Evolutionary conservation across 2,888 invertebrate genomes (phyloP).

Genomic region (Colletes collaris): DNA sequence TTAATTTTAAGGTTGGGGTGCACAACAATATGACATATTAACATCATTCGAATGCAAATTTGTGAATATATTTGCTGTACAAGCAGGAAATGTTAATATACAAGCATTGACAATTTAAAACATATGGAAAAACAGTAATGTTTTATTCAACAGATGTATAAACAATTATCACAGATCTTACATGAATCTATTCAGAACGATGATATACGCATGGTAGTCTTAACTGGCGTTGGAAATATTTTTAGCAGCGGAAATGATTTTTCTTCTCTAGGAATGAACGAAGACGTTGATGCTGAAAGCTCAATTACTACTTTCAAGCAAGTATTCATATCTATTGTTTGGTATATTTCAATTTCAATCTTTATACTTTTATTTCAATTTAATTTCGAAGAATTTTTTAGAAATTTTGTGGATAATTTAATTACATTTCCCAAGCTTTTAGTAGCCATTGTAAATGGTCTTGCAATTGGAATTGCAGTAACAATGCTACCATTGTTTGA

Average conservation of each 20-base stretch:
- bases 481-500: conserved; percentile 95
- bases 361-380: not conserved
- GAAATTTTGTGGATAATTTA: conserved; percentile 89
- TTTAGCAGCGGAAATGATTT: conserved; percentile 95
- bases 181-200: conserved; percentile 88
- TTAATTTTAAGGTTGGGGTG: conserved; percentile 16
- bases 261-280: conserved; percentile 9
- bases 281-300: not conserved
- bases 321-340: conserved; percentile 1
- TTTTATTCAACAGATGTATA: conserved; percentile 85
- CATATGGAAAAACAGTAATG: conserved; percentile 2
- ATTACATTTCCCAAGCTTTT: conserved; percentile 95
- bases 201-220: conserved; percentile 87
- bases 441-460: conserved; percentile 95
- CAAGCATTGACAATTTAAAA: not conserved
- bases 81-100: not conserved
- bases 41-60: no score
- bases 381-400: conserved; percentile 76
- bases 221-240: conserved; percentile 92
- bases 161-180: conserved; percentile 86
- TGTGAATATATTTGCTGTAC: no score
- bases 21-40: not conserved
- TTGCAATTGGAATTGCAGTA: conserved; percentile 95
- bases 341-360: not conserved
- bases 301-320: conserved; percentile 15